These are phyloP conservation scores for Nothoprocta perdicaria DNA, from an alignment of 2,113 vertebrate genomes.

Conservation along the genomic window DNA sequence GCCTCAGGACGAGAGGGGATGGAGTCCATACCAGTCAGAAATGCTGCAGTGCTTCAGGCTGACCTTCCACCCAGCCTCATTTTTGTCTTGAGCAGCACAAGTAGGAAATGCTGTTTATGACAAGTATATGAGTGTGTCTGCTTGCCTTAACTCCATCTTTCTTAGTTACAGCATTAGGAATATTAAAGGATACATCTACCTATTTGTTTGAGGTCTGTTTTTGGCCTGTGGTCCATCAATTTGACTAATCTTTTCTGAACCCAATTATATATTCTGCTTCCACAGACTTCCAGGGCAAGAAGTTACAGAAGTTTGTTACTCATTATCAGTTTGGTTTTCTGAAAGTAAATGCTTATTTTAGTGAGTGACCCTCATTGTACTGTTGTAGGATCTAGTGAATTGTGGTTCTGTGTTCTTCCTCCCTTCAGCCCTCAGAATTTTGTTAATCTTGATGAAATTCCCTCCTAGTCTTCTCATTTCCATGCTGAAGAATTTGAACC, in stretches of 20 bases:
- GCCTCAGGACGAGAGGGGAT: too few relatives aligned
- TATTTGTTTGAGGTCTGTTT: background rate
- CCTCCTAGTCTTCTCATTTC: background rate
- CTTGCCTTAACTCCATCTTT: accelerated
- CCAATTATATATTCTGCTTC: background rate
- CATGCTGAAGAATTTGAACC: background rate
- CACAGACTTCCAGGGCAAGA: background rate
- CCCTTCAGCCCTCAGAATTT: background rate
- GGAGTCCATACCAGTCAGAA: background rate
- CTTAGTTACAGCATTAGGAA: accelerated
- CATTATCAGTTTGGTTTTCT: background rate
- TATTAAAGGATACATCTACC: background rate
- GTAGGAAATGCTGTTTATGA: background rate
- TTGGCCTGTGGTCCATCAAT: background rate
- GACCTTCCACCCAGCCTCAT: background rate
- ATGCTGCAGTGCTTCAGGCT: background rate
- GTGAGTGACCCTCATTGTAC: background rate
- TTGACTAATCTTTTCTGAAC: background rate
- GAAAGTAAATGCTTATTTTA: background rate
- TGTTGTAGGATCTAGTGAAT: background rate
- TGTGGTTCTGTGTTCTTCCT: background rate
- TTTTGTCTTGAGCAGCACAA: background rate
- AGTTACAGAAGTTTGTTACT: background rate
- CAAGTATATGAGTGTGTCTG: background rate
- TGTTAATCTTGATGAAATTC: background rate